Conservation (phyloP, 2,888 invertebrate genomes). For the Monochamus alternatus region DNA sequence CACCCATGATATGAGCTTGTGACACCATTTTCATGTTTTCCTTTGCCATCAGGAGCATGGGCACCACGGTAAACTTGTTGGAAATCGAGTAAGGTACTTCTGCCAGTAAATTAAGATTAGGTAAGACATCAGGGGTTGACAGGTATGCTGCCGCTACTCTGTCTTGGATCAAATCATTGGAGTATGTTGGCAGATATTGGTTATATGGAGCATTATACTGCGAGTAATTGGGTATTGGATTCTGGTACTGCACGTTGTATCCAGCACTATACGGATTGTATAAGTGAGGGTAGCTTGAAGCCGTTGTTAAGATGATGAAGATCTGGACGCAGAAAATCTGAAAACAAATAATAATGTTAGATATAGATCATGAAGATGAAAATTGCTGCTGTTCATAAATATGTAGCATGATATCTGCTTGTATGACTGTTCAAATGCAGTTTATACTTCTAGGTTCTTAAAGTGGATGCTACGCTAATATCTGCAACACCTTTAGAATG, state of each 20-base stretch:
- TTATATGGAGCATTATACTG: conserved; percentile 42
- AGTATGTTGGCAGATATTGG: conserved; percentile 40
- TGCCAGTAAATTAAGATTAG: conserved; percentile 65
- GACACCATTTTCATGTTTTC: conserved; percentile 66
- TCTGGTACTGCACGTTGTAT: conserved; percentile 43
- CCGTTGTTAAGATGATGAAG: neutral
- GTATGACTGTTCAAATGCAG: too few species aligned
- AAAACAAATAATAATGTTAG: neutral
- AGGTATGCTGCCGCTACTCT: conserved; percentile 45
- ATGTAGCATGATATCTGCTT: too few species aligned
- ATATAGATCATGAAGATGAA: neutral
- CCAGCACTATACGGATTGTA: conserved; percentile 50
- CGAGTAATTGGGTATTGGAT: conserved; percentile 39
- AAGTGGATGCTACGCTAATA: neutral
- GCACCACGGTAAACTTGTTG: conserved; percentile 66
- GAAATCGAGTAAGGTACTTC: conserved; percentile 65
- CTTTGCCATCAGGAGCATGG: conserved; percentile 65
- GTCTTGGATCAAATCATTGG: conserved; percentile 44
- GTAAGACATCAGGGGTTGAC: conserved; percentile 48
- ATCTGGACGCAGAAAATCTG: conserved; percentile 10
- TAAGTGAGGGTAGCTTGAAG: conserved; percentile 38
- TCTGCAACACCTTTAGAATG: conserved; percentile 4
- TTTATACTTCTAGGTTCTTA: too few species aligned
- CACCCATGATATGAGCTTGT: conserved; percentile 66
- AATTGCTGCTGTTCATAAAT: too few species aligned